Conservation (phyloP, 2,797 vertebrate species). For the Acrossocheilus wenchowensis region DNA sequence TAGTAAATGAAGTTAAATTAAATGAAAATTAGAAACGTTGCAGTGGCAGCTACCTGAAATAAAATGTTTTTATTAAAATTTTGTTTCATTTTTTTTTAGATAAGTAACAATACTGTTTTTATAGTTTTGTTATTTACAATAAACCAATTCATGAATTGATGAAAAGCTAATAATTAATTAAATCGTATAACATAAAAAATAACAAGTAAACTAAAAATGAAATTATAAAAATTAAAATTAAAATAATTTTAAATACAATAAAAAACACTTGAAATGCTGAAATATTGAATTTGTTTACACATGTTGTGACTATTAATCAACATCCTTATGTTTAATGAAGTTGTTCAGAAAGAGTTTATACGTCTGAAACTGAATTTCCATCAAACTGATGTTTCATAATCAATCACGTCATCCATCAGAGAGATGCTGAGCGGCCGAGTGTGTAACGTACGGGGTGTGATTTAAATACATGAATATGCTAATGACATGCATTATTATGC, state of each 20-base stretch:
- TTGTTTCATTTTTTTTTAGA: no score
- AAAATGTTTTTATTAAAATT: neutral
- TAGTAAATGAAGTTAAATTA: no score
- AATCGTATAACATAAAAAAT: neutral
- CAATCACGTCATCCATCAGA: neutral
- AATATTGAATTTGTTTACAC: no score
- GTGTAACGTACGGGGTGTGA: neutral
- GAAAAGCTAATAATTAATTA: no score
- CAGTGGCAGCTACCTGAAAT: neutral
- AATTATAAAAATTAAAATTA: no score
- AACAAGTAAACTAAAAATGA: no score
- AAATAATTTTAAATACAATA: no score
- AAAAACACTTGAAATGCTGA: no score
- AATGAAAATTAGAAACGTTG: no score
- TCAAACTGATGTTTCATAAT: neutral
- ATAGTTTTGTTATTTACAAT: neutral
- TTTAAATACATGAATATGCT: slow-evolving; percentile 1
- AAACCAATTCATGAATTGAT: neutral
- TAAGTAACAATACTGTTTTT: no score
- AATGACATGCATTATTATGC: neutral
- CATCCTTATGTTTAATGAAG: neutral
- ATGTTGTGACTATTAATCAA: no score
- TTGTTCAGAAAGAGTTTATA: neutral
- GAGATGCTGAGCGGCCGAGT: neutral
- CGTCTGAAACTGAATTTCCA: neutral